Conservation (phyloP, 2,797 vertebrate species). For the Catamblyrhynchus diadema region DNA sequence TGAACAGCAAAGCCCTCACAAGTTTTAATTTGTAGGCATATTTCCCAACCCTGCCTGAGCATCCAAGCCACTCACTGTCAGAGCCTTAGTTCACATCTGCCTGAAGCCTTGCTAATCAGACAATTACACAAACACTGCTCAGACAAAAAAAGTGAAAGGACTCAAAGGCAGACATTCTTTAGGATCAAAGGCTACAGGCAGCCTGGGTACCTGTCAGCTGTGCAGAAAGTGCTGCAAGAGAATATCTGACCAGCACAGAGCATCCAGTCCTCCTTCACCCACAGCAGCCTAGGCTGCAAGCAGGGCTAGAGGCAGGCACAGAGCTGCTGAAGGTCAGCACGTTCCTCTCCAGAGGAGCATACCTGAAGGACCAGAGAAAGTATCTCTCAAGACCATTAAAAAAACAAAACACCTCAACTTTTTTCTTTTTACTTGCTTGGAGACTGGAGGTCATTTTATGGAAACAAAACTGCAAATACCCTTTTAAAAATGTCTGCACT, state of each 20-base stretch:
- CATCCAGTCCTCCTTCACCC: not conserved
- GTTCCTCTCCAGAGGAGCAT: not conserved
- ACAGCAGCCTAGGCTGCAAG: not conserved
- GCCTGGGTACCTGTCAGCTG: not conserved
- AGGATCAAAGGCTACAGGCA: not conserved
- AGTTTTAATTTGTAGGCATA: not conserved
- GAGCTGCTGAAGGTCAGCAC: not conserved
- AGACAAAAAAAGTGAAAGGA: not conserved
- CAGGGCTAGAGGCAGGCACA: not conserved
- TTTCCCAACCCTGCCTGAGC: not conserved
- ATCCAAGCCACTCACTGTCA: not conserved
- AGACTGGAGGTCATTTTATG: not conserved
- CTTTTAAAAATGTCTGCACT: too few species aligned
- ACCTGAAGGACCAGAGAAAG: not conserved
- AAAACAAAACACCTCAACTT: not conserved
- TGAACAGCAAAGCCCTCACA: not conserved
- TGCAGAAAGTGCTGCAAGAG: not conserved
- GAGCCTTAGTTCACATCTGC: not conserved
- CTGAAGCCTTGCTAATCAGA: not conserved
- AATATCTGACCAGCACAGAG: not conserved
- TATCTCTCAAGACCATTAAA: not conserved
- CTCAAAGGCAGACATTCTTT: not conserved
- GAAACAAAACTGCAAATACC: not conserved
- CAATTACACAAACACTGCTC: not conserved
- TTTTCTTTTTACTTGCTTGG: not conserved